Evolutionary conservation across 2,797 vertebrate genomes (phyloP).

Genomic region (Calcarius lapponicus): DNA sequence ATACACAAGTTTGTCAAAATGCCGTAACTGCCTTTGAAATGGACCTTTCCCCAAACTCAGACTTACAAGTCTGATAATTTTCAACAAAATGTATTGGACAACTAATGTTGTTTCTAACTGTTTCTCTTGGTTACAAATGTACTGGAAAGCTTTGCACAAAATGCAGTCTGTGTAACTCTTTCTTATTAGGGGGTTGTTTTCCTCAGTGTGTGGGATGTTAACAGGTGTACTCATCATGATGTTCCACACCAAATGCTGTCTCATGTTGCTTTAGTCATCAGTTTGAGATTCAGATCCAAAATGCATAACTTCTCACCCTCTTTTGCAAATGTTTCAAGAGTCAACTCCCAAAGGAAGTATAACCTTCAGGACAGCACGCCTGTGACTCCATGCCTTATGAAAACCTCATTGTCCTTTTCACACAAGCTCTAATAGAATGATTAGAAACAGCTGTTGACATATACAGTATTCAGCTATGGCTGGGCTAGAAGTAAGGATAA

Average conservation of each 20-base stretch:
- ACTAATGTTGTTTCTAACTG: neutral
- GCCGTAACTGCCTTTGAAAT: neutral
- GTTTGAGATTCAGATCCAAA: conserved; percentile 7
- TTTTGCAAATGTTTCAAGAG: conserved; percentile 6
- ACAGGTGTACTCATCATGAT: neutral
- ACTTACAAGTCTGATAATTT: neutral
- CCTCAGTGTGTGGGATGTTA: conserved; percentile 7
- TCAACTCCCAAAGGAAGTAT: neutral
- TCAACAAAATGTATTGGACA: neutral
- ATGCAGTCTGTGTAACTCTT: neutral
- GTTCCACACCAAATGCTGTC: conserved; percentile 12
- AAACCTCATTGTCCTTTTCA: neutral
- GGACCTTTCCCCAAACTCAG: neutral
- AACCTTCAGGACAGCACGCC: neutral
- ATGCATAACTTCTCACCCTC: neutral
- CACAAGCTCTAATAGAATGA: neutral
- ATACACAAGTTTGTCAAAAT: neutral
- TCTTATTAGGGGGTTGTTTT: neutral
- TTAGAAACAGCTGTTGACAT: conserved; percentile 5
- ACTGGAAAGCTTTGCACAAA: conserved; percentile 6
- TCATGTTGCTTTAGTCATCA: conserved; percentile 7
- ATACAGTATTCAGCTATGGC: neutral
- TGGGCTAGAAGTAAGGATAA: neutral
- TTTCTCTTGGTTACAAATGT: conserved; percentile 24
- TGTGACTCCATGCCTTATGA: neutral